A percentile compares a stretch with the other conserved stretches of the same genome.
Conservation (phyloP, 1,140 invertebrate species). For the Heliconius hermathena region DNA sequence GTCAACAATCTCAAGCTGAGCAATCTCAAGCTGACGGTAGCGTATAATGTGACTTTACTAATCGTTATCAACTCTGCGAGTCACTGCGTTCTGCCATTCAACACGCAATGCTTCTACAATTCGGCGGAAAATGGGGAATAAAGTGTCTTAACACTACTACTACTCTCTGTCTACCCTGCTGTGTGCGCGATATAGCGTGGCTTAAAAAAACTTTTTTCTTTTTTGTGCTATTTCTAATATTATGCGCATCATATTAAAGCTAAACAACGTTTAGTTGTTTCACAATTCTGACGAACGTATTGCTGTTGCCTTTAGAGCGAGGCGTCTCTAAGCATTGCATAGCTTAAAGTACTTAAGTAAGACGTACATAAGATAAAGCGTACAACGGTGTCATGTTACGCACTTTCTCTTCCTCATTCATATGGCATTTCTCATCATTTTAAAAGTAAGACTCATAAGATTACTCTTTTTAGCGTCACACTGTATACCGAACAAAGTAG, state of each 20-base stretch:
- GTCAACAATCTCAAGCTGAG: slow-evolving; percentile 39
- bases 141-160: no score
- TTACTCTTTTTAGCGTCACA: no score
- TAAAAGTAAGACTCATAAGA: not conserved
- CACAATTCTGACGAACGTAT: not conserved
- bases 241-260: not conserved
- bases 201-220: no score
- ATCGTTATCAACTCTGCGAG: slow-evolving; percentile 40
- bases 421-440: slow-evolving; percentile 18
- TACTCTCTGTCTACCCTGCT: no score
- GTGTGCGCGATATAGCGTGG: no score
- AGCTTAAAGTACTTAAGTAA: slow-evolving; percentile 22
- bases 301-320: not conserved
- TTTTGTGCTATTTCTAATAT: not conserved
- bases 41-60: slow-evolving; percentile 38
- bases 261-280: not conserved
- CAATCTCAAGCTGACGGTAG: slow-evolving; percentile 34
- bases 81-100: not conserved
- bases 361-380: slow-evolving; percentile 19
- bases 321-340: not conserved
- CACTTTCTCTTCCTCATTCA: slow-evolving; percentile 51
- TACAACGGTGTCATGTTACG: slow-evolving; percentile 36
- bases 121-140: no score
- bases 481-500: no score
- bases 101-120: no score